phyloP scores from a whole-genome alignment of 2,797 vertebrate genomes.

The Erpetoichthys calabaricus region DNA sequence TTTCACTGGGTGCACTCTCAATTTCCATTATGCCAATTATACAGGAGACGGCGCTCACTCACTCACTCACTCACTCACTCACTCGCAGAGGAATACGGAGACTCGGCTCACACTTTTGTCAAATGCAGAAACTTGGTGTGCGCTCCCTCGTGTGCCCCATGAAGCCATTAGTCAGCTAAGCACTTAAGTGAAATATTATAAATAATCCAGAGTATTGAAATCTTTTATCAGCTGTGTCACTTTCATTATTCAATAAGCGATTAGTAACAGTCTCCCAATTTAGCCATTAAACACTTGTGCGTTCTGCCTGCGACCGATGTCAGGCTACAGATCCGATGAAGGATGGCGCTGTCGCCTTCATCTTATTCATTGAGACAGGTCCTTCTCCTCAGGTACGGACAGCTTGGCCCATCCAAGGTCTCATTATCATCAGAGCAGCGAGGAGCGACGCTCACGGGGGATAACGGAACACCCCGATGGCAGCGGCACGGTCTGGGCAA shows the following conservation, averaged over 20 bases:
- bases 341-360: constrained; percentile 45
- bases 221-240: constrained; percentile 87
- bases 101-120: constrained; percentile 12
- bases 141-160: constrained; percentile 40
- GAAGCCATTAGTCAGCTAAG: constrained; percentile 55
- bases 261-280: constrained; percentile 71
- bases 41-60: no score
- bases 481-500: no score
- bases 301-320: constrained; percentile 30
- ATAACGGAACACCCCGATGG: no score
- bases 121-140: constrained; percentile 23
- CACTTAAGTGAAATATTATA: constrained; percentile 76
- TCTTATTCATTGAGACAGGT: constrained; percentile 46
- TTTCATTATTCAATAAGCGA: constrained; percentile 83
- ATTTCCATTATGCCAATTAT: no score
- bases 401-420: not conserved
- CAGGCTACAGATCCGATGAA: constrained; percentile 36
- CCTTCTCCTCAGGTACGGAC: not conserved
- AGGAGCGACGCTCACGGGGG: no score
- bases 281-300: constrained; percentile 57
- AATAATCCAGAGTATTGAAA: constrained; percentile 77
- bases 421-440: constrained; percentile 6
- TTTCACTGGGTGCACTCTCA: no score
- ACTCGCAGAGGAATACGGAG: no score
- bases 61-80: no score